Evolutionary conservation across 1,140 invertebrate genomes (phyloP), one percentile per base, ranked within the genome.

Genomic region (Pentalonia nigronervosa): DNA sequence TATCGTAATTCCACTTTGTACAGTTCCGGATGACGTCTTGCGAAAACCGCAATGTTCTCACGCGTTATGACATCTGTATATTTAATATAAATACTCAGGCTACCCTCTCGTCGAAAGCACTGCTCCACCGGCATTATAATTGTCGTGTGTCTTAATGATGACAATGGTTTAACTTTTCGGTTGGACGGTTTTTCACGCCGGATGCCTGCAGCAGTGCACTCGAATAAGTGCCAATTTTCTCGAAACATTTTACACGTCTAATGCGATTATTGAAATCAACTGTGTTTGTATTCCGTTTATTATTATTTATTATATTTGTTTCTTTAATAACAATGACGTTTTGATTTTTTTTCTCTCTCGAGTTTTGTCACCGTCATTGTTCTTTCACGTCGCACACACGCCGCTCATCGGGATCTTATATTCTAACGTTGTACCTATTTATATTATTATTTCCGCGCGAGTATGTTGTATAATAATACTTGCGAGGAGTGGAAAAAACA

Each of bases 201-300:
- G 91, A 93, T 93, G 91, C 91, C 34, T 50, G 41, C 41, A 41
- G 91, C 83, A 41, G 91, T 56, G 50, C 91, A 56, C 91, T 93
- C 91, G 91, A 93, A 93, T 86, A 86, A 93, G 48, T 84, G 91
- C 91, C 81, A 93, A 93, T 93, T 93, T 93, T 86, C 67, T 50
- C 81, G 67, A 93, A 93, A 84, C 91, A 30, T 92, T 92, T 92
- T 92, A 92, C 91, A 93, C 91, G 81, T 93, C 81, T 93, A 93
- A 93, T 93, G 48, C 81, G 91, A 93, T 93, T 93, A 93, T 93
- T 86, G 91, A 84, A 93, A 93, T 93, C 91, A n/a, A 86, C 67
- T 41, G 91, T 84, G 34, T 93, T 67, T 86, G 36, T 60, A 41
- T 83, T 50, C 50, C 21, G 11, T 56, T 81, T 30, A 36, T 83